Evolutionary conservation across 2,113 vertebrate species (phyloP).

Genomic region (Neomonachus schauinslandi): DNA sequence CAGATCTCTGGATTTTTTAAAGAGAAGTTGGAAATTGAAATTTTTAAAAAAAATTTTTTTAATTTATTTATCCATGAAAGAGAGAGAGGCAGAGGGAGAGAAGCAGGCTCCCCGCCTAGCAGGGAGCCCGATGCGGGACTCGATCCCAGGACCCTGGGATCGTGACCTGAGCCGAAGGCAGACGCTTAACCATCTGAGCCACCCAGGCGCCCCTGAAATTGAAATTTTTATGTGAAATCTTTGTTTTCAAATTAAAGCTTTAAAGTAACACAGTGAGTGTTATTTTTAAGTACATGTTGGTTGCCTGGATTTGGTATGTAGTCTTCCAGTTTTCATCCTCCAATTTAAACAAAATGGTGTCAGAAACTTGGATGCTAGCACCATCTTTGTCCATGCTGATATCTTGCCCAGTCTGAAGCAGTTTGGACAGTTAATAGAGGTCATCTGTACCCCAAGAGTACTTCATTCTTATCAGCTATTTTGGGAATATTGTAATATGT

Average conservation of each 20-base stretch:
- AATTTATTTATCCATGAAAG: too few species aligned
- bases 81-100: too few species aligned
- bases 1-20: not conserved
- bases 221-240: not conserved
- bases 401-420: not conserved
- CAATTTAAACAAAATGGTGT: conserved; percentile 24
- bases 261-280: not conserved
- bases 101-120: too few species aligned
- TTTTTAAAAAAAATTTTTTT: not conserved
- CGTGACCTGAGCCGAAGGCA: too few species aligned
- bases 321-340: not conserved
- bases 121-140: too few species aligned
- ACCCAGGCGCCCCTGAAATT: not conserved
- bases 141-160: too few species aligned
- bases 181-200: too few species aligned
- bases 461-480: conserved; percentile 21
- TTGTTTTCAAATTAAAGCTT: conserved; percentile 33
- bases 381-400: not conserved
- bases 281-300: not conserved
- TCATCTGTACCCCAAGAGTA: not conserved
- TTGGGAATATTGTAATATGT: not conserved
- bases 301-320: not conserved
- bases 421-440: not conserved
- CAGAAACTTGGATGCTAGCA: not conserved
- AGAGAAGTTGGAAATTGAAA: not conserved